Conservation (phyloP, 2,113 vertebrate genomes). For the Oplegnathus fasciatus region DNA sequence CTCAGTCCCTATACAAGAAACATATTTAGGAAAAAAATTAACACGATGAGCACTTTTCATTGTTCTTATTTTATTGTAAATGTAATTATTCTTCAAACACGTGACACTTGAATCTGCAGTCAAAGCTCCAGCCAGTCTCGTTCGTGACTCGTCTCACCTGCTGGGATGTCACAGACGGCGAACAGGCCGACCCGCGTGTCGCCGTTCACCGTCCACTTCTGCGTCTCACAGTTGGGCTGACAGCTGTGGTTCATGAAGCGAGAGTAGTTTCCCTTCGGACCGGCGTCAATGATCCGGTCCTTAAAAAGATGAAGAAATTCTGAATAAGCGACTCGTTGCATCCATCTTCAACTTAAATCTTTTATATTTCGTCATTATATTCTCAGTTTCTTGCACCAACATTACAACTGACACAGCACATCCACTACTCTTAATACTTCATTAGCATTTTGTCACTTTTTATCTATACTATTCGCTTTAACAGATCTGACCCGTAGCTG, state of each 20-base stretch:
- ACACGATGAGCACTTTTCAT: not conserved
- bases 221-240: conserved; percentile 98
- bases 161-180: conserved; percentile 93
- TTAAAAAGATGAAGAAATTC: conserved; percentile 43
- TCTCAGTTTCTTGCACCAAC: not conserved
- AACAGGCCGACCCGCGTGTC: conserved; percentile 97
- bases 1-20: conserved; percentile 88
- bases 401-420: not conserved
- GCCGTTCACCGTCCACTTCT: conserved; percentile 98
- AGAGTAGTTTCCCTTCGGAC: conserved; percentile 98
- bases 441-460: not conserved
- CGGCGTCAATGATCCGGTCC: conserved; percentile 98
- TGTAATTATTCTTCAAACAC: not conserved
- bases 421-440: not conserved
- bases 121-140: rapidly evolving
- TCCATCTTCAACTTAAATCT: not conserved
- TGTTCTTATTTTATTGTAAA: too few relatives aligned
- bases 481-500: not conserved
- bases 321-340: not conserved
- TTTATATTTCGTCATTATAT: not conserved
- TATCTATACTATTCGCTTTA: too few relatives aligned
- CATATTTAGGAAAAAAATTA: too few relatives aligned
- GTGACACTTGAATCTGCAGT: too few relatives aligned
- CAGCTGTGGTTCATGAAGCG: conserved; percentile 99
- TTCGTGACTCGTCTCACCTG: conserved; percentile 82